Percentiles rank a stretch among this genome's conserved stretches.
Evolutionary conservation across 2,888 invertebrate genomes (phyloP).

Genomic region (Lamproptera curius): DNA sequence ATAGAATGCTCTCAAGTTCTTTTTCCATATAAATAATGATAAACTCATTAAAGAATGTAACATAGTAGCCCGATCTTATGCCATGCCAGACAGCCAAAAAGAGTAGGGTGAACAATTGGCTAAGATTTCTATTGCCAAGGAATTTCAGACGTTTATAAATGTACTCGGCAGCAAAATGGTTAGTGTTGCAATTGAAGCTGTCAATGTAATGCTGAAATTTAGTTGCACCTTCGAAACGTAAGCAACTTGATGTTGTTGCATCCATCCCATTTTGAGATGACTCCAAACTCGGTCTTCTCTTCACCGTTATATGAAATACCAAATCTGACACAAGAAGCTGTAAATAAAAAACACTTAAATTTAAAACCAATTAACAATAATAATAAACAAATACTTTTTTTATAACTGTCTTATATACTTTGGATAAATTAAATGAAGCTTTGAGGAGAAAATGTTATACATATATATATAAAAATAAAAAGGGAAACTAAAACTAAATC

Average conservation of each 20-base stretch:
- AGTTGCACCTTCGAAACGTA: conserved; percentile 88
- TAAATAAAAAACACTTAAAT: conserved; percentile 33
- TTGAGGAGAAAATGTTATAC: no score
- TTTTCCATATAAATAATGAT: conserved; percentile 91
- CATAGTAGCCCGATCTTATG: conserved; percentile 94
- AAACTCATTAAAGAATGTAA: conserved; percentile 95
- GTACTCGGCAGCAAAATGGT: conserved; percentile 95
- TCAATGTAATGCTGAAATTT: conserved; percentile 92
- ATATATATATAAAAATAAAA: no score
- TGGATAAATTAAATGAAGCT: no score
- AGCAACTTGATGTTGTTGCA: conserved; percentile 92
- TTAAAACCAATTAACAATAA: no score
- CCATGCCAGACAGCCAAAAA: conserved; percentile 99
- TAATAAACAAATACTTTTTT: no score
- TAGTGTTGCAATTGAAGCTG: conserved; percentile 97
- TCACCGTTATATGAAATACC: conserved; percentile 92
- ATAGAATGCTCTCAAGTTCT: conserved; percentile 80
- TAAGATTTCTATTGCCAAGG: conserved; percentile 87
- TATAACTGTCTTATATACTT: no score
- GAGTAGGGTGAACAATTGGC: conserved; percentile 88
- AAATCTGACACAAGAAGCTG: conserved; percentile 74
- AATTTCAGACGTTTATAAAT: conserved; percentile 96
- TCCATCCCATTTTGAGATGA: conserved; percentile 85
- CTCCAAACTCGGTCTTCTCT: conserved; percentile 57
- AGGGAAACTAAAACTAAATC: no score